phyloP scores from a whole-genome alignment of 2,797 vertebrate species.

The Erethizon dorsatum region DNA sequence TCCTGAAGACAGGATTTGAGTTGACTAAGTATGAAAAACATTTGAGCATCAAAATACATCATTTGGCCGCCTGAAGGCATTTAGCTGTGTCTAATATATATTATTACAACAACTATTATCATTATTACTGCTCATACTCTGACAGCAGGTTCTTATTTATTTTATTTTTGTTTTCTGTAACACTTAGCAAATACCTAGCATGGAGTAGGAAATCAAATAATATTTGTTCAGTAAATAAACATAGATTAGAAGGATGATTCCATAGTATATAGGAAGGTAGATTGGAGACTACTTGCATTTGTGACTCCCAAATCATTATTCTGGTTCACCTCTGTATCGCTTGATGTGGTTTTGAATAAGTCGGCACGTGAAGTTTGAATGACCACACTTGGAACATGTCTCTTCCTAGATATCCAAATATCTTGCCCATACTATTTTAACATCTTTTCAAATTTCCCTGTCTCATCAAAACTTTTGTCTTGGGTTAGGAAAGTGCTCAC shows the following conservation, averaged over 20 bases:
- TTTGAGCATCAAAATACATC: conserved; percentile 26
- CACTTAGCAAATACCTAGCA: not conserved
- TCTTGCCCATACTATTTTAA: conserved; percentile 26
- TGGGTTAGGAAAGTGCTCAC: not conserved
- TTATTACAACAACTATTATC: not conserved
- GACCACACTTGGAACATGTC: not conserved
- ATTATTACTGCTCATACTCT: not conserved
- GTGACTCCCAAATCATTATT: not conserved
- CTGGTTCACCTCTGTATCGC: not conserved
- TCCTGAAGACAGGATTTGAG: conserved; percentile 9
- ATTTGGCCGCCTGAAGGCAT: not conserved
- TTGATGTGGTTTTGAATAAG: conserved; percentile 12
- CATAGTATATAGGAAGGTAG: not conserved
- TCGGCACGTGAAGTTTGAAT: conserved; percentile 28
- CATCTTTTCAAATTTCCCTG: not conserved
- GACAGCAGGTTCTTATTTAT: conserved; percentile 26
- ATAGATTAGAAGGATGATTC: conserved; percentile 26
- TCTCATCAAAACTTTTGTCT: conserved; percentile 1
- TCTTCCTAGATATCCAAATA: not conserved
- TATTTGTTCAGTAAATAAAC: conserved; percentile 13
- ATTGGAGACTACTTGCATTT: not conserved
- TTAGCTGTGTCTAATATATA: not conserved
- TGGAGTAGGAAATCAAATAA: conserved; percentile 20
- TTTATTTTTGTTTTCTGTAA: conserved; percentile 10
- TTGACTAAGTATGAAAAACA: not conserved